Conservation (phyloP, 1,140 invertebrate species). For the Bacillus rossius region DNA sequence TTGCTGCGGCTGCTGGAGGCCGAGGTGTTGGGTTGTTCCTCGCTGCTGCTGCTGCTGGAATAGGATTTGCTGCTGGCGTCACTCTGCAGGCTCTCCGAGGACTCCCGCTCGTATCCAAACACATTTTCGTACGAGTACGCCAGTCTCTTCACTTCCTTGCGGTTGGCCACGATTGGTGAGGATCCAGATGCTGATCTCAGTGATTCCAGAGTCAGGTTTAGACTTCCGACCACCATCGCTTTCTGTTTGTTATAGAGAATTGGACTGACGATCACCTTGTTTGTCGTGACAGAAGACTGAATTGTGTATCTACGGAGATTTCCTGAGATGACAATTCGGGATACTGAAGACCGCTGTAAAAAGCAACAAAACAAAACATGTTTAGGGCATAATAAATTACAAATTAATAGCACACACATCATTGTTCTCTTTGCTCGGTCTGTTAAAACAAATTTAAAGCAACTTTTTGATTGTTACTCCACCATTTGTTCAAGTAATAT, state of each 20-base stretch:
- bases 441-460: too few species aligned
- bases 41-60: too few species aligned
- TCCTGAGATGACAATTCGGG: conserved; percentile 48
- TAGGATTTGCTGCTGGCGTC: too few species aligned
- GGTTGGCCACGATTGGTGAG: conserved; percentile 19
- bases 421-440: too few species aligned
- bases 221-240: conserved; percentile 52
- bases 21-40: too few species aligned
- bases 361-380: conserved; percentile 12
- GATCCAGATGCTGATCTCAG: conserved; percentile 27
- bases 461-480: too few species aligned
- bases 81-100: too few species aligned
- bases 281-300: conserved; percentile 54
- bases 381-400: too few species aligned
- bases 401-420: too few species aligned
- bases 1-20: too few species aligned
- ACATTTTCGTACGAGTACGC: conserved; percentile 46
- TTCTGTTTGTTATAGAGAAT: conserved; percentile 43
- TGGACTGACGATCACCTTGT: conserved; percentile 49
- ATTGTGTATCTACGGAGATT: conserved; percentile 50
- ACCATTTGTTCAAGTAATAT: too few species aligned
- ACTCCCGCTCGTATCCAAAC: neutral
- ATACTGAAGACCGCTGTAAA: conserved; percentile 45
- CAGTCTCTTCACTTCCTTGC: conserved; percentile 46
- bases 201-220: conserved; percentile 48